These are phyloP conservation scores for Parauchenoglanis ngamensis DNA, from an alignment of 2,797 vertebrate genomes.

Conservation along the genomic window DNA sequence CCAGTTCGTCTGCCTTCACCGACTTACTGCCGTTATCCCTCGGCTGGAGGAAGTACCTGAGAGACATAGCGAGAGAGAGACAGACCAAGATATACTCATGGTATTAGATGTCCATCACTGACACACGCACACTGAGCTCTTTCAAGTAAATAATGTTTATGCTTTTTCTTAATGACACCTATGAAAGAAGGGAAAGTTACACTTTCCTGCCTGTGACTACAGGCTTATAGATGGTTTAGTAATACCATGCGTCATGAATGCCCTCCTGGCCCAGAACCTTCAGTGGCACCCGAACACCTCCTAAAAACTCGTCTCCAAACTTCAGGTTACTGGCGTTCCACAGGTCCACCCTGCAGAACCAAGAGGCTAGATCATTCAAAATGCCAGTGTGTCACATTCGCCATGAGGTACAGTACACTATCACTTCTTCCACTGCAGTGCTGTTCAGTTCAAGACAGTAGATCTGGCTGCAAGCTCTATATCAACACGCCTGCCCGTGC, in stretches of 20 bases:
- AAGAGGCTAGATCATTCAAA: background rate
- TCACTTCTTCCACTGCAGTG: background rate
- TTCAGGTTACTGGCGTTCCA: slow-evolving; percentile 99
- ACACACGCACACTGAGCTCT: background rate
- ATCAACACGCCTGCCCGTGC: background rate
- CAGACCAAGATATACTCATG: background rate
- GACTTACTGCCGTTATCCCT: slow-evolving; percentile 91
- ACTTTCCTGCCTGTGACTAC: too few species aligned
- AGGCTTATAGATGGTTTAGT: background rate
- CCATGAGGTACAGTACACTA: background rate
- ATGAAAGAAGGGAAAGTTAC: background rate
- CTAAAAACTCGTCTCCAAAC: slow-evolving; percentile 97
- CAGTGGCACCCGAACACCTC: slow-evolving; percentile 89
- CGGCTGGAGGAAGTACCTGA: slow-evolving; percentile 96
- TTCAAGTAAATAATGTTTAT: background rate
- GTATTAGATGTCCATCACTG: background rate
- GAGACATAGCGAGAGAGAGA: background rate
- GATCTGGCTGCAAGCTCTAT: background rate
- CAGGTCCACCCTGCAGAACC: slow-evolving; percentile 86
- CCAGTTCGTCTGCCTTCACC: slow-evolving; percentile 92
- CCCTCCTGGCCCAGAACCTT: slow-evolving; percentile 87
- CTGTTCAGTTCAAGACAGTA: background rate
- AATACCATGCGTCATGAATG: slow-evolving; percentile 92
- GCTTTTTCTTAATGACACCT: background rate
- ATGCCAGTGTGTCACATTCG: background rate